These are phyloP conservation scores for Pseudolycoriella hygida DNA, from an alignment of 2,888 invertebrate genomes.

Conservation along the genomic window DNA sequence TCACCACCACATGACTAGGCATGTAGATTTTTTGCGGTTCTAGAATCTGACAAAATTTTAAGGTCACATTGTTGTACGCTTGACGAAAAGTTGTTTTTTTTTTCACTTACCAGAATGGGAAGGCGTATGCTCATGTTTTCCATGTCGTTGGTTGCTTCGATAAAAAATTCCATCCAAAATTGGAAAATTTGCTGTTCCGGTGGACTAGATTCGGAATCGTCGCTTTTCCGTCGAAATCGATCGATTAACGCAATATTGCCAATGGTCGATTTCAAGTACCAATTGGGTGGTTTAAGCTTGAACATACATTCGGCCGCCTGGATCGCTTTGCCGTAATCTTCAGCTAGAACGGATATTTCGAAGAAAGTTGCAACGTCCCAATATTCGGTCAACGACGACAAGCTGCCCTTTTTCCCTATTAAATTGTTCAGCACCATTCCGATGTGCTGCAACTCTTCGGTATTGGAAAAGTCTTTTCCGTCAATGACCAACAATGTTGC, in stretches of 20 bases:
- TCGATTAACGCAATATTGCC: conserved; percentile 90
- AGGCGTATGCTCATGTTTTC: conserved; percentile 72
- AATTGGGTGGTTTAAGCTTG: conserved; percentile 74
- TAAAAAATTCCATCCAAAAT: conserved; percentile 98
- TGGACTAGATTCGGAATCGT: conserved; percentile 48
- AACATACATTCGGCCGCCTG: conserved; percentile 94
- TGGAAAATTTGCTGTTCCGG: conserved; percentile 80
- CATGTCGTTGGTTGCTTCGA: conserved; percentile 75
- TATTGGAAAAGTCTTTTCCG: conserved; percentile 87
- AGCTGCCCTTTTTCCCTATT: conserved; percentile 93
- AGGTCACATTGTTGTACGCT: conserved; percentile 8
- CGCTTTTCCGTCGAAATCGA: conserved; percentile 66
- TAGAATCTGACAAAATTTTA: conserved; percentile 39
- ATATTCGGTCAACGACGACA: conserved; percentile 84
- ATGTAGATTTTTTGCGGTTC: conserved; percentile 86
- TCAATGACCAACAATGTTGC: conserved; percentile 93
- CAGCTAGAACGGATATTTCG: conserved; percentile 92
- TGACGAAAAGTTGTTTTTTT: neutral
- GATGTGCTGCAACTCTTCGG: conserved; percentile 78
- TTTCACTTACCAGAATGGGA: conserved; percentile 37
- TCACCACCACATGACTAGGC: conserved; percentile 92
- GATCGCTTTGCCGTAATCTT: conserved; percentile 91
- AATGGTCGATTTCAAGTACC: conserved; percentile 94
- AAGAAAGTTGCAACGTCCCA: conserved; percentile 99
- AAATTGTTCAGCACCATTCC: conserved; percentile 91